phyloP scores from a whole-genome alignment of 2,888 invertebrate species.

The Drosophila anceps region DNA sequence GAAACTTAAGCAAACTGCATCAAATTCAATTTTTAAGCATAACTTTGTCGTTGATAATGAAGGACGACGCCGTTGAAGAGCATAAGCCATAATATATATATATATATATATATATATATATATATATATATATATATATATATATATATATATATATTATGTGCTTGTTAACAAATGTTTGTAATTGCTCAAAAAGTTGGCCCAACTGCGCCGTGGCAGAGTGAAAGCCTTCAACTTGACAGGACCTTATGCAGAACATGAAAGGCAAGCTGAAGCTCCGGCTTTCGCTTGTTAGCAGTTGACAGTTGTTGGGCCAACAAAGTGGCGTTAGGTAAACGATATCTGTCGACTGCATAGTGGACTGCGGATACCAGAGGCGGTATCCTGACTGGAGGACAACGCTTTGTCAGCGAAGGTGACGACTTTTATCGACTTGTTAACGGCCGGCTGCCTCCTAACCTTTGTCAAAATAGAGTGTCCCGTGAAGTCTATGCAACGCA shows the following conservation, averaged over 20 bases:
- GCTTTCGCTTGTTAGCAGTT: constrained; percentile 16
- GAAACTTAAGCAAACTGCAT: constrained; percentile 70
- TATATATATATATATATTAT: constrained; percentile 42
- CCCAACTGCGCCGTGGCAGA: constrained; percentile 4
- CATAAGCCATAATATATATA: constrained; percentile 42
- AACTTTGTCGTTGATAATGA: constrained; percentile 50
- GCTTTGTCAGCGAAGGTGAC: constrained; percentile 42
- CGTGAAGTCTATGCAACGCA: constrained; percentile 9
- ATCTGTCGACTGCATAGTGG: constrained; percentile 13
- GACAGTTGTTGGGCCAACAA: constrained; percentile 23
- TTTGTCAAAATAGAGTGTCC: constrained; percentile 47
- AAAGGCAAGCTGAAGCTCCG: constrained; percentile 15
- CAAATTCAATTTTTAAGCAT: constrained; percentile 56
- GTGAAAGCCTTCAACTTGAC: constrained; percentile 11
- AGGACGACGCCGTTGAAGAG: constrained; percentile 23
- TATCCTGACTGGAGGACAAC: not conserved
- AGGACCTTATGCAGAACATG: constrained; percentile 10
- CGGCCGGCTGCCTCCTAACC: constrained; percentile 36
- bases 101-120: constrained; percentile 21
- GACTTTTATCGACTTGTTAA: constrained; percentile 54
- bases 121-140: constrained; percentile 12
- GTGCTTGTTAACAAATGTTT: constrained; percentile 57
- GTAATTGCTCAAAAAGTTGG: constrained; percentile 57
- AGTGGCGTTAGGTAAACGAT: constrained; percentile 25
- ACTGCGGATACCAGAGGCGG: constrained; percentile 6